A percentile compares a stretch with the other conserved stretches of the same genome.
Evolutionary conservation across 2,888 invertebrate genomes (phyloP).

Genomic region (Nephrocerus scutellatus): DNA sequence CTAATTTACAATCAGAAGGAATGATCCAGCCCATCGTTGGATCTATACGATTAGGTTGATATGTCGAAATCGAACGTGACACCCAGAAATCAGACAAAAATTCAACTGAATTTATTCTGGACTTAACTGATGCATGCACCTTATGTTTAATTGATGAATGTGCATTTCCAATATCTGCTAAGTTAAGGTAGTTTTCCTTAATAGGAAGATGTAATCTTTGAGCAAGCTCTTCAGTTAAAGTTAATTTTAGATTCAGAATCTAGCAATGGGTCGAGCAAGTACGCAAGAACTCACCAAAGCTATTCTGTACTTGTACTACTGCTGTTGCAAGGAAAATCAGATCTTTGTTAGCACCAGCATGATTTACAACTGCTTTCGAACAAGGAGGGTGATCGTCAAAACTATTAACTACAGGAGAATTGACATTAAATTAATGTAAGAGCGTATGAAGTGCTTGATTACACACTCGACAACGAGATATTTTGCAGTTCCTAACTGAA

Average conservation of each 20-base stretch:
- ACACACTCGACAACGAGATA: neutral
- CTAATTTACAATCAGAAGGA: slow-evolving; percentile 9
- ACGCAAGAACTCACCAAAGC: neutral
- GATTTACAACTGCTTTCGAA: neutral
- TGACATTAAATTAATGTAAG: neutral
- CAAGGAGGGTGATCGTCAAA: neutral
- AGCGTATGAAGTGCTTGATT: neutral
- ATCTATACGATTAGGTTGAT: slow-evolving; percentile 10
- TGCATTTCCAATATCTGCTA: neutral
- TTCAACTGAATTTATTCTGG: slow-evolving; percentile 3
- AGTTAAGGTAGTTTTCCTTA: neutral
- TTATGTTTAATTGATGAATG: neutral
- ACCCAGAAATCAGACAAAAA: slow-evolving; percentile 9
- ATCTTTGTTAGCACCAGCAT: neutral
- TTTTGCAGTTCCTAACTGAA: neutral
- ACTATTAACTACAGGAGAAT: neutral
- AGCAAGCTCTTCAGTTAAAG: slow-evolving; percentile 11
- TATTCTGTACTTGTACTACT: slow-evolving; percentile 1
- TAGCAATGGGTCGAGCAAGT: slow-evolving; percentile 3
- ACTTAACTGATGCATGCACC: slow-evolving; percentile 10
- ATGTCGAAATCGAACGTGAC: slow-evolving; percentile 8
- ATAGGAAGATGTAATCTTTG: slow-evolving; percentile 2
- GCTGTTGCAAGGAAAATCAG: slow-evolving; percentile 2
- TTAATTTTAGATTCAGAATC: slow-evolving; percentile 10
- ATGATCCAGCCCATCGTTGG: slow-evolving; percentile 7